Base-by-base conservation (phyloP, 2,888 invertebrate species). In the Pandemis cinnamomeana region DNA sequence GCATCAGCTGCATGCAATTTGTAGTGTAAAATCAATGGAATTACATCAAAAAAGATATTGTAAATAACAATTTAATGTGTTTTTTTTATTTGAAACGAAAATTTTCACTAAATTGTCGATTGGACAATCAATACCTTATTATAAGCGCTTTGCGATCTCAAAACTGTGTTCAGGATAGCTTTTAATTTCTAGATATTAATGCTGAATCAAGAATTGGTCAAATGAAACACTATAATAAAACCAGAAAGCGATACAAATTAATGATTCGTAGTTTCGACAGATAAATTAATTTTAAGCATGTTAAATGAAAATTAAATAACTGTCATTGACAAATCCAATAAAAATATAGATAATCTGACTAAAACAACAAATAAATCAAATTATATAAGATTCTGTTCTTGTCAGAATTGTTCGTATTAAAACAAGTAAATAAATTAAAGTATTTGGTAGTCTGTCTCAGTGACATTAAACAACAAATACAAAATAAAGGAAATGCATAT, bases 381-480 rank as follows among this genome's bases (percentile, higher is more conserved):
- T 46, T 63, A 27, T 6, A 27, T 48, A 10, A 13, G 20, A 63
- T 27, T 13, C 63, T 46, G 63, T 46, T 20, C 27, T 20, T 46
- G 20, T 46, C 46, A 20, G 46, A 64, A 62, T 62, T 15, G 15
- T 10, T 44, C 8, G 44, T 48, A 48, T 46, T 46, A 46, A 64
- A 64, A 48, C 51, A 64, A 7, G 48, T 41, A 20, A 60, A 60
- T 66, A 60, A 71, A 64, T 46, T 41, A 66, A 44, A 67, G 67
- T 71, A 71, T 71, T 71, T 61, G 71, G 71, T 41, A 61, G 44
- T 53, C 51, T 27, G 60, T 67, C 41, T 8, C 42, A 15, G 36
- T 67, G 60, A 36, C 58, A 66, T 48, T 48, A 44, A 20, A 61
- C 60, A 42, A 67, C 60, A 51, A 60, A 60, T 71, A 53, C 58